Evolutionary conservation across 2,797 vertebrate species (phyloP), one percentile per base, ranked within the genome.

Genomic region (Caiman crocodilus): DNA sequence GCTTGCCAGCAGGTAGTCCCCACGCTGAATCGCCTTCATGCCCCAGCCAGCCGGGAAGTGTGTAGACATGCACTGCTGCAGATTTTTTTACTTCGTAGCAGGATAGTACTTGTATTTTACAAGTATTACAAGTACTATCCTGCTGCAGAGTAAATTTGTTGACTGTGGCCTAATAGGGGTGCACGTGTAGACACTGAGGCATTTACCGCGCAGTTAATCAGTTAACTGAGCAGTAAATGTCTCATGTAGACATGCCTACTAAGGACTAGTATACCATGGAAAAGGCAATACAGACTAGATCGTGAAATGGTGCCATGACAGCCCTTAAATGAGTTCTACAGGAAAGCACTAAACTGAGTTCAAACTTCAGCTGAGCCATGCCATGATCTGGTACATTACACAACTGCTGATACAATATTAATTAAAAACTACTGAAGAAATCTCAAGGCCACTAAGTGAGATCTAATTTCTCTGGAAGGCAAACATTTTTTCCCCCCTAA

Each of bases 381-480:
- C 87, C 28, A 74, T 58, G 20, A 56, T 73, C 77, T 25, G 4
- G 25, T 79, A 76, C 30, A 76, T 69, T 78, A 67, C 90, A 87
- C 79, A 80, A 69, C 69, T 50, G 50, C 85, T 84, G 83, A 18
- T 0, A 0, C 5, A 0, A 82, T 92, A 88, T 84, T 73, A 78
- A 92, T 84, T 74, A 88, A 58, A 90, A 87, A 71, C 80, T 81
- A 42, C 71, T 80, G 84, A 88, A 67, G 90, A 92, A 93, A 73
- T 42, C 35, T 35, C 32, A 35, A 58, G 32, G 67, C 88, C 75
- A 79, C 84, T n/a, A 60, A 5, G 35, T 61, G 83, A 88, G 55
- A 78, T 76, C 67, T 69, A 14, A 20, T 35, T 35, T 69, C 30
- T 69, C 4, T 69, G 32, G 67, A 26, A 21, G 78, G 78, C 65